A percentile compares a stretch with the other conserved stretches of the same genome.
Conservation (phyloP, 2,888 invertebrate genomes). For the Alentia gelatinosa region DNA sequence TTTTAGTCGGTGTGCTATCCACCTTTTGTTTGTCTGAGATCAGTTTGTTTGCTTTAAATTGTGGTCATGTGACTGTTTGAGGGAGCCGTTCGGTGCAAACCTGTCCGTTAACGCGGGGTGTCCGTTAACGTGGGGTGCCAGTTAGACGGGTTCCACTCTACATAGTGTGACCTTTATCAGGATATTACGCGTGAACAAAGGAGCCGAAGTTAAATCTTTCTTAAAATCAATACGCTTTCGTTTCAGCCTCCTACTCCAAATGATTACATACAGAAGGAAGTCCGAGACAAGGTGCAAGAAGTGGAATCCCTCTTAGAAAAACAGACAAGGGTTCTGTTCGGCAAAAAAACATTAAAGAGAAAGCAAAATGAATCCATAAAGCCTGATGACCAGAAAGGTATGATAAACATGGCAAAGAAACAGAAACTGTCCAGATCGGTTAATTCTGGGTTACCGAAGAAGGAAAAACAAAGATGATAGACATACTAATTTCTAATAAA, state of each 20-base stretch:
- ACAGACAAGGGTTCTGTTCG: not conserved
- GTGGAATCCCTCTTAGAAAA: not conserved
- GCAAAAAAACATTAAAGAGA: not conserved
- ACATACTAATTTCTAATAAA: not conserved
- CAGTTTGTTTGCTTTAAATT: no score
- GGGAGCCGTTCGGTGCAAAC: no score
- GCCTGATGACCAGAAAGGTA: not conserved
- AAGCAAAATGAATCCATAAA: not conserved
- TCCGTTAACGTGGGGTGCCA: no score
- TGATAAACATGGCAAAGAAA: not conserved
- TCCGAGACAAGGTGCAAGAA: not conserved
- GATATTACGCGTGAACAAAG: no score
- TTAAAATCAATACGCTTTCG: not conserved
- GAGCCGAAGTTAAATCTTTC: not conserved
- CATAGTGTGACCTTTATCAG: no score
- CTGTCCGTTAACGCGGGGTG: no score
- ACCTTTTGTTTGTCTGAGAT: no score
- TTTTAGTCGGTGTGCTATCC: no score
- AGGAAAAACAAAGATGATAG: slow-evolving; percentile 8
- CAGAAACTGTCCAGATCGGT: not conserved
- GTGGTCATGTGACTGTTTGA: no score
- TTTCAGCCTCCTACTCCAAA: not conserved
- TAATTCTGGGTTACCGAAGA: not conserved
- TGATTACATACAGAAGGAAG: not conserved
- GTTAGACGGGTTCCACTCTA: no score